Evolutionary conservation across 1,140 invertebrate species (phyloP), one percentile per base, ranked within the genome.

Genomic region (Neotoxoptera formosana): DNA sequence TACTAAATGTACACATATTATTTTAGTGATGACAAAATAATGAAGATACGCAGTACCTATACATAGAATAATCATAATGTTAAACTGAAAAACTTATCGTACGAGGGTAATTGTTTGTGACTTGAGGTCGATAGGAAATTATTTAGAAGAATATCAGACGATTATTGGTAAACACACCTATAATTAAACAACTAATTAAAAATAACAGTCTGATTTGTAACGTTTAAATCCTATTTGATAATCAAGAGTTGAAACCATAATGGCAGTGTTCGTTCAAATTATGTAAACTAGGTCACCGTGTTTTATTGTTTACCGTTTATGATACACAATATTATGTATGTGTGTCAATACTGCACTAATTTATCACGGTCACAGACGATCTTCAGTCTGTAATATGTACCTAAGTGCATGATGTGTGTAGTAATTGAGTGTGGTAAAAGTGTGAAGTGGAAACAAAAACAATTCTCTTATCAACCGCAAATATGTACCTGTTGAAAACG

Each of bases 251-350:
- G n/a, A 76, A 76, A n/a, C 30, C 60, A 1, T 53, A 53, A 53
- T 23, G 21, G 21, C 51, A 76, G 14, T 76, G 30, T 76, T 76
- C 60, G 30, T 76, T 76, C n/a, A 76, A 76, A 76, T 76, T 76
- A 76, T 76, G 60, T 76, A 76, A 76, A n/a, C 60, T 76, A 76
- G 60, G 60, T 76, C 30, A 34, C n/a, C 60, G 60, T 7, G 11
- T 67, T 67, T 76, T 76, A 76, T 76, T 76, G n/a, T 76, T n/a
- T 76, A 76, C 60, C 60, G 60, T 76, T 76, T 76, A 76, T 76
- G 14, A n/a, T 76, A 17, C 60, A 76, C 17, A 34, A 76, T n/a
- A n/a, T n/a, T n/a, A n/a, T 34, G 14, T 76, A 76, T 76, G 30
- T 67, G 60, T 76, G 60, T 76, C 60, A 76, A 76, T 76, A 76